These are phyloP conservation scores for Drosophila kanekoi DNA, from an alignment of 2,888 invertebrate genomes.

Conservation along the genomic window DNA sequence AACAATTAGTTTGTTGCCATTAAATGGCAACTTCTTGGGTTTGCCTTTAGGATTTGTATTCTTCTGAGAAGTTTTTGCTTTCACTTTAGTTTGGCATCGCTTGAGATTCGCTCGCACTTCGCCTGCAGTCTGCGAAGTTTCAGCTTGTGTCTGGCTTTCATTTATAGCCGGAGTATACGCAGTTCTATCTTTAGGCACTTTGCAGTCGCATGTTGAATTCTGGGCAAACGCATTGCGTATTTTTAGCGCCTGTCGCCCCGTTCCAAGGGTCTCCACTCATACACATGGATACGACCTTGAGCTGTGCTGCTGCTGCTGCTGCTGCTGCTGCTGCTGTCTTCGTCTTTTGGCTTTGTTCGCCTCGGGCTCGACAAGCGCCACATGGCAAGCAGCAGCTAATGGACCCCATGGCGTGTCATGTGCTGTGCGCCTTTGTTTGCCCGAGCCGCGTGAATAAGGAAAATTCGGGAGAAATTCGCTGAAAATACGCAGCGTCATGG, in stretches of 20 bases:
- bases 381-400: conserved; percentile 46
- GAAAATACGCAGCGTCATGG: conserved; percentile 22
- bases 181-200: conserved; percentile 63
- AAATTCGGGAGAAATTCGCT: neutral
- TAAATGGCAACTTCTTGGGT: conserved; percentile 2
- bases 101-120: conserved; percentile 4
- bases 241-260: conserved; percentile 48
- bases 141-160: conserved; percentile 46
- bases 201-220: conserved; percentile 58
- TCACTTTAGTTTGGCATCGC: conserved; percentile 18
- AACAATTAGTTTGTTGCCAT: conserved; percentile 19
- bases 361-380: conserved; percentile 23
- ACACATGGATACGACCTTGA: conserved; percentile 68
- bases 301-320: conserved; percentile 11
- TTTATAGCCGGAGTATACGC: conserved; percentile 67
- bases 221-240: conserved; percentile 63
- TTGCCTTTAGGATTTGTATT: neutral
- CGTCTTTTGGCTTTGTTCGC: conserved; percentile 31
- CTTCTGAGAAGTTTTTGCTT: conserved; percentile 18
- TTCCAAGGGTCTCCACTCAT: conserved; percentile 30
- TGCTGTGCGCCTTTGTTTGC: conserved; percentile 29
- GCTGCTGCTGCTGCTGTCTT: conserved; percentile 3
- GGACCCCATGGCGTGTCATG: conserved; percentile 21
- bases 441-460: neutral
- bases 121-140: conserved; percentile 57